phyloP scores from a whole-genome alignment of 2,888 invertebrate species.

The Tenthredo livida region DNA sequence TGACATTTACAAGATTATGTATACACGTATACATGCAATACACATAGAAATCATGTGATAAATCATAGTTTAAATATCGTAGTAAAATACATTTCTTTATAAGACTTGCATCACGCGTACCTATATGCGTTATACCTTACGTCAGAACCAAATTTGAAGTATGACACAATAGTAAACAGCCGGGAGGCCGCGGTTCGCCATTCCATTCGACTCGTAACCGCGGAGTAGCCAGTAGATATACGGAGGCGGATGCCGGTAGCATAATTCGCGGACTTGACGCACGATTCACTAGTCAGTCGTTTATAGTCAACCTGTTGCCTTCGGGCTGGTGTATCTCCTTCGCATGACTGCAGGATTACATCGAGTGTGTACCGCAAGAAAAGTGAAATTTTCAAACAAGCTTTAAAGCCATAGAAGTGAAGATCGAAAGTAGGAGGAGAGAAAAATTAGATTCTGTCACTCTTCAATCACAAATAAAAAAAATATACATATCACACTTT shows the following conservation, averaged over 20 bases:
- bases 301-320: constrained; percentile 51
- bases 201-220: constrained; percentile 43
- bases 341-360: not conserved
- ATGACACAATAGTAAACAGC: constrained; percentile 68
- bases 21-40: not conserved
- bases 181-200: constrained; percentile 44
- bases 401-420: not conserved
- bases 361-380: not conserved
- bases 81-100: not conserved
- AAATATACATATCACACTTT: not conserved
- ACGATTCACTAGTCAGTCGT: constrained; percentile 42
- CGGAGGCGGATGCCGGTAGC: constrained; percentile 52
- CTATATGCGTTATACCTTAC: constrained; percentile 62
- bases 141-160: constrained; percentile 70
- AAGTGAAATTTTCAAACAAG: not conserved
- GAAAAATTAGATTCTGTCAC: not conserved
- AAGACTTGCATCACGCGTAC: constrained; percentile 28
- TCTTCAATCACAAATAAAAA: not conserved
- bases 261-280: constrained; percentile 49
- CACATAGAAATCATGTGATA: too few relatives aligned
- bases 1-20: not conserved
- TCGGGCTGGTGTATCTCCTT: constrained; percentile 16
- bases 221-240: constrained; percentile 33
- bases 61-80: not conserved
- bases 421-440: not conserved